phyloP scores from a whole-genome alignment of 2,113 vertebrate genomes.

The Meleagris gallopavo region DNA sequence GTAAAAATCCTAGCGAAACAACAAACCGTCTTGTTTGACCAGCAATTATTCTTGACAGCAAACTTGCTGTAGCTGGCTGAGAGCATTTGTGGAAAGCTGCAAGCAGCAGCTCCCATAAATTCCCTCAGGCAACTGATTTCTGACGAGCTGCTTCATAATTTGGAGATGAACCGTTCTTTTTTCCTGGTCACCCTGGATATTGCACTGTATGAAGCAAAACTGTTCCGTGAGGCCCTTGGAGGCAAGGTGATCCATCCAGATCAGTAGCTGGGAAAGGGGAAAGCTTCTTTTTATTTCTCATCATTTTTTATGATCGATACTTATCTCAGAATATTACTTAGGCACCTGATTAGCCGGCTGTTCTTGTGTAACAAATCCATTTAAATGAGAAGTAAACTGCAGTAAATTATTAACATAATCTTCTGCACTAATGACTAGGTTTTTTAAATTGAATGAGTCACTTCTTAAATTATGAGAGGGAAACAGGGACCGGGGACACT shows the following conservation, averaged over 20 bases:
- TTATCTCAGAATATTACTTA: slow-evolving; percentile 13
- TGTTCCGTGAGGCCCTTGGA: neutral
- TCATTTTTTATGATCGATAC: neutral
- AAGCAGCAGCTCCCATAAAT: neutral
- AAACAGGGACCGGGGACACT: neutral
- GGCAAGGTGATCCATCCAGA: neutral
- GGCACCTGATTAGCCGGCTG: neutral
- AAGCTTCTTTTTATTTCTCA: neutral
- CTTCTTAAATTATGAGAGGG: slow-evolving; percentile 30
- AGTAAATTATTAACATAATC: slow-evolving; percentile 61
- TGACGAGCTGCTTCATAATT: neutral
- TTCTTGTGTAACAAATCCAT: slow-evolving; percentile 57
- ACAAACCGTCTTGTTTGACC: neutral
- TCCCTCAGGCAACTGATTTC: neutral
- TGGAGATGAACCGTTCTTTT: neutral
- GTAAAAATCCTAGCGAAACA: neutral
- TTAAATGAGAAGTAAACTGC: slow-evolving; percentile 45
- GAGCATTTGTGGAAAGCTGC: slow-evolving; percentile 6
- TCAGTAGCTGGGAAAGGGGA: neutral
- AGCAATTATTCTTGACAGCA: neutral
- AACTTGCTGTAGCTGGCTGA: neutral
- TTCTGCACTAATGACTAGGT: slow-evolving; percentile 45
- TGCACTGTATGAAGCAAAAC: neutral
- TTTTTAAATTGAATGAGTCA: slow-evolving; percentile 53
- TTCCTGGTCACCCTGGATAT: neutral